phyloP scores from a whole-genome alignment of 2,113 vertebrate species.

The Pedetes capensis region DNA sequence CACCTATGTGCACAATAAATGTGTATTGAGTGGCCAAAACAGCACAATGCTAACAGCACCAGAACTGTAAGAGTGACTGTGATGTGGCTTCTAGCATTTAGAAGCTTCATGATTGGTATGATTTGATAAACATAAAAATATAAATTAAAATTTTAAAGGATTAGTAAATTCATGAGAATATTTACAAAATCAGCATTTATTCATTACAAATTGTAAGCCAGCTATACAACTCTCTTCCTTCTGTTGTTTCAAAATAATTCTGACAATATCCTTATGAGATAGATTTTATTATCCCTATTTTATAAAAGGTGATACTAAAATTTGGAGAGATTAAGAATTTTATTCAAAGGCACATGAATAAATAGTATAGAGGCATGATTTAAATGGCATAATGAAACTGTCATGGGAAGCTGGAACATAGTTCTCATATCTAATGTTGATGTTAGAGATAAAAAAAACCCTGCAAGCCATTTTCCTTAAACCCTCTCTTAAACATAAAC shows the following conservation, averaged over 20 bases:
- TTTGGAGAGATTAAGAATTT: background rate
- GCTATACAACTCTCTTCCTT: background rate
- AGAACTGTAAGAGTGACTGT: background rate
- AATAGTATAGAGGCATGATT: background rate
- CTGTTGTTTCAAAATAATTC: background rate
- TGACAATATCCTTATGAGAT: background rate
- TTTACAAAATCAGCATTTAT: background rate
- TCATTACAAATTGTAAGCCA: background rate
- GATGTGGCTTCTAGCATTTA: background rate
- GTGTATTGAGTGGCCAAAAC: background rate
- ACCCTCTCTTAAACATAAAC: background rate
- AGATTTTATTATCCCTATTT: background rate
- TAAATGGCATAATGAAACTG: background rate
- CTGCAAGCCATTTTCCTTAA: background rate
- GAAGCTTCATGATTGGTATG: background rate
- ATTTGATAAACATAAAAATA: background rate
- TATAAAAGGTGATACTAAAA: background rate
- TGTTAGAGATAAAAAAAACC: background rate
- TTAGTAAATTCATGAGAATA: background rate
- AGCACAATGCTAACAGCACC: background rate
- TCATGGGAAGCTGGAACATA: background rate
- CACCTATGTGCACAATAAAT: background rate
- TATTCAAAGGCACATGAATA: background rate
- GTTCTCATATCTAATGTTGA: background rate
- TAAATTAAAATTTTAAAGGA: background rate